Evolutionary conservation across 1,140 invertebrate genomes (phyloP).

Genomic region (Zaprionus lachaisei): DNA sequence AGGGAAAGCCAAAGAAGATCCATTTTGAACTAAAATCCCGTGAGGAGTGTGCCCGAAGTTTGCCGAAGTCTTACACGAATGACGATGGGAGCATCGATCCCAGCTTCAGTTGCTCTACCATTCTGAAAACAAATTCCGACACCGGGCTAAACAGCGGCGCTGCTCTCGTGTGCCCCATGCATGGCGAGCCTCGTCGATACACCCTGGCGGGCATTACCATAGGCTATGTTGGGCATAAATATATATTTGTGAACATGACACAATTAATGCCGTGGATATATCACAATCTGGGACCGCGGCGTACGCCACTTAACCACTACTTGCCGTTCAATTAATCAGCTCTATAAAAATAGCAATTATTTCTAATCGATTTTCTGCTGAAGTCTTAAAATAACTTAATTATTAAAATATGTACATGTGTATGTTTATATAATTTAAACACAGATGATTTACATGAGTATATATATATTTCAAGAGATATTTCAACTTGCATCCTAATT

Average conservation of each 20-base stretch:
- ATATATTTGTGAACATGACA: slow-evolving; percentile 24
- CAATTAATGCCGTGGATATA: slow-evolving; percentile 34
- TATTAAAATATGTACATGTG: no score
- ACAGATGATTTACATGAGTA: no score
- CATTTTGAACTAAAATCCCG: not conserved
- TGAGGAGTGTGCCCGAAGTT: not conserved
- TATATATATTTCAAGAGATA: no score
- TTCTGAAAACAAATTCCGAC: not conserved
- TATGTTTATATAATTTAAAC: no score
- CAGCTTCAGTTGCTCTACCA: not conserved
- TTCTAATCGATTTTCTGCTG: not conserved
- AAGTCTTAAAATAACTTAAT: no score
- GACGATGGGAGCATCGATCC: not conserved
- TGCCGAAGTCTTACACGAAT: not conserved
- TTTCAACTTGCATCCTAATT: no score
- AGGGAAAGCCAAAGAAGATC: not conserved
- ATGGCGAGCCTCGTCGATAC: slow-evolving; percentile 8
- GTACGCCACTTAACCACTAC: slow-evolving; percentile 2
- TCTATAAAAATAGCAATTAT: not conserved
- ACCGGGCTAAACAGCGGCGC: slow-evolving; percentile 4
- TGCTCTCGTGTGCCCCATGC: slow-evolving; percentile 31
- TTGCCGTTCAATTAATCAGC: not conserved
- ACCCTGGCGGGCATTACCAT: slow-evolving; percentile 20
- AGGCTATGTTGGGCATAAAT: not conserved
- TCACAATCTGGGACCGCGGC: not conserved